Percentiles rank a stretch among this genome's conserved stretches.
phyloP scores from a whole-genome alignment of 2,113 vertebrate species.

The Lichenostomus cassidix region DNA sequence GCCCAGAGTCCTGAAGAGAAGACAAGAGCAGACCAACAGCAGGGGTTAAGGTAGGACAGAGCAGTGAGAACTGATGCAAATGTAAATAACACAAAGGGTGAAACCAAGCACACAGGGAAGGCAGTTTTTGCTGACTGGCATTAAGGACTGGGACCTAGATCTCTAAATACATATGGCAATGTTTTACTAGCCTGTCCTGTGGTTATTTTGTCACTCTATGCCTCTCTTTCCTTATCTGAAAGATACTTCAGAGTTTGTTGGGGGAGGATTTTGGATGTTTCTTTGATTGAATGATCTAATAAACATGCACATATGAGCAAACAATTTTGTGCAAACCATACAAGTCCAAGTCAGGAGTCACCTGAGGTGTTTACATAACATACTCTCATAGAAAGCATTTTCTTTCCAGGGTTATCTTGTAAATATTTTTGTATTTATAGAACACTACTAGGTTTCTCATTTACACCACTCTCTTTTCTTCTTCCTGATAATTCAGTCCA shows the following conservation, averaged over 20 bases:
- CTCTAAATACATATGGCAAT: neutral
- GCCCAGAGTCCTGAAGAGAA: neutral
- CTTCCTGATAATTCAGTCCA: conserved; percentile 30
- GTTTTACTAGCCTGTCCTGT: neutral
- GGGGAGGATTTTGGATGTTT: neutral
- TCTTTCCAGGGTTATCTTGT: neutral
- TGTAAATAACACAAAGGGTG: neutral
- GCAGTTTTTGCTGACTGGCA: neutral
- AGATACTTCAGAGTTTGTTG: neutral
- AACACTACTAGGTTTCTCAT: neutral
- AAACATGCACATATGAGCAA: neutral
- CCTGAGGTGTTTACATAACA: neutral
- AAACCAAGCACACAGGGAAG: neutral
- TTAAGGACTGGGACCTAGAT: neutral
- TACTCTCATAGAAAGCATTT: neutral
- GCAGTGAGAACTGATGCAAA: neutral
- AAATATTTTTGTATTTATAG: neutral
- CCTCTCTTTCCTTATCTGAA: neutral
- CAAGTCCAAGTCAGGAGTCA: neutral
- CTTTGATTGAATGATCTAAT: neutral
- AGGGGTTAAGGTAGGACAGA: conserved; percentile 63
- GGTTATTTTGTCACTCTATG: neutral
- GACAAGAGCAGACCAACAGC: neutral
- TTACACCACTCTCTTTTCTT: neutral
- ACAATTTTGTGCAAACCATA: neutral